Conservation (phyloP, 2,888 invertebrate species). For the Ochropleura leucogaster region DNA sequence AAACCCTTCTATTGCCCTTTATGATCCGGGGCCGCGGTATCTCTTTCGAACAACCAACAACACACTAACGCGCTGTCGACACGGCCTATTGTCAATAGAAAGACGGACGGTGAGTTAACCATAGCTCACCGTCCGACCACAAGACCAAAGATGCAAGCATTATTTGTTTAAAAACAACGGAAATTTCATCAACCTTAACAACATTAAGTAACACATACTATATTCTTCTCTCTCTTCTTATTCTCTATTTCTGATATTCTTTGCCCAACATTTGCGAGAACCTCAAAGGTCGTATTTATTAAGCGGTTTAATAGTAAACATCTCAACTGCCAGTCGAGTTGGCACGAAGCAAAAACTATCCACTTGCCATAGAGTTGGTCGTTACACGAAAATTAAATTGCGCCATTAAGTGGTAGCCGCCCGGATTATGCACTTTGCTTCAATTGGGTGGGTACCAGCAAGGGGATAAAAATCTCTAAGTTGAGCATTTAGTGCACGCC, state of each 20-base stretch:
- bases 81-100: too few relatives aligned
- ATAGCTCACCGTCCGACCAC: too few relatives aligned
- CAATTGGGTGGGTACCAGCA: slow-evolving; percentile 70
- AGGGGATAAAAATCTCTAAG: slow-evolving; percentile 63
- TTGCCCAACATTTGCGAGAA: neutral
- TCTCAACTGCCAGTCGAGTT: slow-evolving; percentile 55
- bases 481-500: slow-evolving; percentile 53
- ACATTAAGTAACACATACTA: neutral
- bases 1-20: too few relatives aligned
- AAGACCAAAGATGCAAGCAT: too few relatives aligned
- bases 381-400: slow-evolving; percentile 85
- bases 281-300: slow-evolving; percentile 51
- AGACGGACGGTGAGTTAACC: too few relatives aligned
- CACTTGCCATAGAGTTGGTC: slow-evolving; percentile 71
- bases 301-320: slow-evolving; percentile 54
- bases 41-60: too few relatives aligned
- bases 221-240: too few relatives aligned
- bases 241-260: too few relatives aligned
- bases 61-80: too few relatives aligned
- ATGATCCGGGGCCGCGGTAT: too few relatives aligned
- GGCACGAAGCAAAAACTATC: slow-evolving; percentile 70
- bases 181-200: neutral
- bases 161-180: too few relatives aligned
- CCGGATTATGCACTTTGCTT: slow-evolving; percentile 72
- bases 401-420: slow-evolving; percentile 79